phyloP scores from a whole-genome alignment of 2,113 vertebrate species.

The Rhipidura dahli region DNA sequence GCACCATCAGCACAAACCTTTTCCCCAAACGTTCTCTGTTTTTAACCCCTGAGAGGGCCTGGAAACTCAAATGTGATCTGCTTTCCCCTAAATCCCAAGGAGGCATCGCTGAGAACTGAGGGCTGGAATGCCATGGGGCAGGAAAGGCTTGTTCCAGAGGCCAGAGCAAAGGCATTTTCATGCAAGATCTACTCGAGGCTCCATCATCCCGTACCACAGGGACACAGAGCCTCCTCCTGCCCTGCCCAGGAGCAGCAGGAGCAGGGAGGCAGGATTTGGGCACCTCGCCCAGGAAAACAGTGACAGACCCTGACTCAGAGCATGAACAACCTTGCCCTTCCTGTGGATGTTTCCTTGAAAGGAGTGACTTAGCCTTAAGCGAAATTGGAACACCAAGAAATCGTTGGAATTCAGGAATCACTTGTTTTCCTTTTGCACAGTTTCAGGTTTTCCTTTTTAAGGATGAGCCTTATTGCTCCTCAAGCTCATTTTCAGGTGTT shows the following conservation, averaged over 20 bases:
- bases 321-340: not conserved
- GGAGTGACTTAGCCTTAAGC: not conserved
- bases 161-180: not conserved
- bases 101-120: not conserved
- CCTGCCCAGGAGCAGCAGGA: not conserved
- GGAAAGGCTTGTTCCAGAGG: not conserved
- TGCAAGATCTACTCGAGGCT: not conserved
- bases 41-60: not conserved
- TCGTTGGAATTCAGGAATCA: not conserved
- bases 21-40: not conserved
- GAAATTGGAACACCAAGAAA: not conserved
- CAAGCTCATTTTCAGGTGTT: not conserved
- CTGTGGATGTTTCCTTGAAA: constrained; percentile 15
- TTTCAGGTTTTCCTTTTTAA: not conserved
- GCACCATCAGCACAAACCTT: not conserved
- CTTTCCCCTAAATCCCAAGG: not conserved
- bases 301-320: not conserved
- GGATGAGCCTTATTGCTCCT: not conserved
- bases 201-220: not conserved
- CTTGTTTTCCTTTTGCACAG: not conserved
- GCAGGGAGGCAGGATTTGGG: not conserved
- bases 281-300: not conserved
- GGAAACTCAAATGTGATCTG: not conserved
- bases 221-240: not conserved
- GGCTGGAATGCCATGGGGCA: not conserved